Conservation (phyloP, 2,113 vertebrate genomes). For the Toxostoma redivivum region DNA sequence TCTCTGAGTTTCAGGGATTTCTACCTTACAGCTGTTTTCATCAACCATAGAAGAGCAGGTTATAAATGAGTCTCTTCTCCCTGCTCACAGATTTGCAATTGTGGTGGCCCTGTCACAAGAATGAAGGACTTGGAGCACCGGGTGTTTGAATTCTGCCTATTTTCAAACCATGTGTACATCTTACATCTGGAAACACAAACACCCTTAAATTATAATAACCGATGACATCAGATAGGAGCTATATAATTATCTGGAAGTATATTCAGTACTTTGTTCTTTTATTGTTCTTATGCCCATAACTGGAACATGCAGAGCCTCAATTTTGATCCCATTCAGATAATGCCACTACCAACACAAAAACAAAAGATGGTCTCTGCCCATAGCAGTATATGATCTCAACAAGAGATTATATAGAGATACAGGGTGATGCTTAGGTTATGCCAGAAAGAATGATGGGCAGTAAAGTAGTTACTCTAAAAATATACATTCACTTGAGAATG, state of each 20-base stretch:
- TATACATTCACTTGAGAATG: neutral
- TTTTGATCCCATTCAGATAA: neutral
- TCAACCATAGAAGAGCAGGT: neutral
- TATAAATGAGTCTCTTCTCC: neutral
- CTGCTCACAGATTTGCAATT: neutral
- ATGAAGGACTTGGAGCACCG: neutral
- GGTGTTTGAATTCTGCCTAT: constrained; percentile 27
- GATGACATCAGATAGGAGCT: neutral
- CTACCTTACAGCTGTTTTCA: neutral
- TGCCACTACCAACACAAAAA: neutral
- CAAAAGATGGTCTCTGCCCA: constrained; percentile 2
- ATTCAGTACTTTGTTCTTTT: neutral
- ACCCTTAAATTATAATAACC: constrained; percentile 14
- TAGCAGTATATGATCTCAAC: neutral
- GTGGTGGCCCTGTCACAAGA: constrained; percentile 28
- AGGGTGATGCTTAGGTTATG: neutral
- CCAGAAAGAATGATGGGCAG: neutral
- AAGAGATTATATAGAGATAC: neutral
- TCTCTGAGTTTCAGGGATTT: neutral
- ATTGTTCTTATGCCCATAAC: constrained; percentile 1
- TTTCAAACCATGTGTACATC: neutral
- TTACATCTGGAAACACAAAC: constrained; percentile 33
- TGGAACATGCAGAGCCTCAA: neutral
- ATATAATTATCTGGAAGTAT: constrained; percentile 13
- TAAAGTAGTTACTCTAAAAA: neutral